Evolutionary conservation across 30 jellyfish, hydroid and myxozoan species (phyloP), one percentile per base, ranked within the genome.

Genomic region (Aurelia coerulea): DNA sequence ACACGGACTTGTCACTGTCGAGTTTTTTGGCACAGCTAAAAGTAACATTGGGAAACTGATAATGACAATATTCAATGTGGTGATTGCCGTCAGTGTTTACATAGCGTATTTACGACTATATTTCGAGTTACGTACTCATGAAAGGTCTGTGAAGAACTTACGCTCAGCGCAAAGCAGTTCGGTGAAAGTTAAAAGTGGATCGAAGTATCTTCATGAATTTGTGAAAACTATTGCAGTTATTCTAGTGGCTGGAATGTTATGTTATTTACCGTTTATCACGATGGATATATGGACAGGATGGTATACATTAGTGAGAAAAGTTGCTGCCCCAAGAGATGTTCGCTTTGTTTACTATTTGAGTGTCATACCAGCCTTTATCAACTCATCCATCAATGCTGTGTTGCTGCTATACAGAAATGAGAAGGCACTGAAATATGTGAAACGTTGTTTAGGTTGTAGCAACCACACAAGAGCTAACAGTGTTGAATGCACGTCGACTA

Each of bases 251-350:
- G 84, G 78, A 17, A 68, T 77, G 11, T 42, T 84, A 12, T 84
- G 93, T 49, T 71, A 68, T 67, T 1, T 73, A 0, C 93, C 93
- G 5, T 84, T 13, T 64, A 49, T 84, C 16, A 65, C 68, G 46
- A 71, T 70, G 76, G 93, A 73, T 19, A 39, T 66, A 2, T 69
- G 81, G 82, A 84, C 93, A 14, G 93, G 93, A 10, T 73, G 76
- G 81, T 84, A 84, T 65, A 39, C 93, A 37, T 62, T 73, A 7
- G 83, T 42, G n/a, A 15, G 34, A 74, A 74, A 73, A 50, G 35
- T 49, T 15, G 56, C 56, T 46, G 73, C 93, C 4, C 93, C 93
- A 18, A 84, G 51, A 34, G 59, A 74, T 2, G 62, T 84, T 15
- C 84, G 91, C 35, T 81, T 68, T 69, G 63, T 41, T 17, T 81